Evolutionary conservation across 2,797 vertebrate species (phyloP).

Genomic region (Ctenopoma kingsleyae): DNA sequence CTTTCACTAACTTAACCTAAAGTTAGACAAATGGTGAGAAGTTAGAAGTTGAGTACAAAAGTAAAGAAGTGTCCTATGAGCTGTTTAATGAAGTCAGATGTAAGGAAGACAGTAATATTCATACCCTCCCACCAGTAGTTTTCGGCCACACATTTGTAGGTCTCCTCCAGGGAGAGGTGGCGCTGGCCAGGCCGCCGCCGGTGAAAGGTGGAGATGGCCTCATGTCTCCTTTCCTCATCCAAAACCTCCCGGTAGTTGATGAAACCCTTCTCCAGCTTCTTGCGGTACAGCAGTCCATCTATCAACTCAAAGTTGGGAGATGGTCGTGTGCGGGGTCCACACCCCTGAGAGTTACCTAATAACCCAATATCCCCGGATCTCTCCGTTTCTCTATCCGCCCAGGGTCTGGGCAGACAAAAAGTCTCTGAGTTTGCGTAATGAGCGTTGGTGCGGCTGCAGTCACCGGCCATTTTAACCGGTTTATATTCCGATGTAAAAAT

Average conservation of each 20-base stretch:
- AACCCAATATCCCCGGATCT: slow-evolving; percentile 50
- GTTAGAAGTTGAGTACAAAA: neutral
- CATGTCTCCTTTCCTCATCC: slow-evolving; percentile 78
- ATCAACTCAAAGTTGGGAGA: slow-evolving; percentile 84
- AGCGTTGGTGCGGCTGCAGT: slow-evolving; percentile 65
- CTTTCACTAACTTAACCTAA: no score
- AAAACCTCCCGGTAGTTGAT: slow-evolving; percentile 88
- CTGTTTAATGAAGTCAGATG: neutral
- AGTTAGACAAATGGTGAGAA: no score
- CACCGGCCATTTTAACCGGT: slow-evolving; percentile 79
- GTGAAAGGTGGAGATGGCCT: slow-evolving; percentile 84
- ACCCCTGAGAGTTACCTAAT: slow-evolving; percentile 42
- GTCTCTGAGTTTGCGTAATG: slow-evolving; percentile 66
- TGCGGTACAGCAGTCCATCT: slow-evolving; percentile 85
- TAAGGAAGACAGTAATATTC: slow-evolving; percentile 16
- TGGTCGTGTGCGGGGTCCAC: slow-evolving; percentile 32
- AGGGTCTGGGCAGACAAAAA: slow-evolving; percentile 60
- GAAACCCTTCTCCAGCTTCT: slow-evolving; percentile 85
- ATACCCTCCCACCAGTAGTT: slow-evolving; percentile 92
- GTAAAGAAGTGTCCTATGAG: no score
- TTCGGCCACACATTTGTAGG: slow-evolving; percentile 88
- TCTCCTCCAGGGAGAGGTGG: slow-evolving; percentile 88
- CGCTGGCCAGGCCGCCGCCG: slow-evolving; percentile 72
- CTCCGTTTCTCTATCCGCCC: slow-evolving; percentile 53
- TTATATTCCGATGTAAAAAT: slow-evolving; percentile 29